Percentiles rank a stretch among this genome's conserved stretches.
phyloP scores from a whole-genome alignment of 2,113 vertebrate species.

The Acanthochromis polyacanthus region DNA sequence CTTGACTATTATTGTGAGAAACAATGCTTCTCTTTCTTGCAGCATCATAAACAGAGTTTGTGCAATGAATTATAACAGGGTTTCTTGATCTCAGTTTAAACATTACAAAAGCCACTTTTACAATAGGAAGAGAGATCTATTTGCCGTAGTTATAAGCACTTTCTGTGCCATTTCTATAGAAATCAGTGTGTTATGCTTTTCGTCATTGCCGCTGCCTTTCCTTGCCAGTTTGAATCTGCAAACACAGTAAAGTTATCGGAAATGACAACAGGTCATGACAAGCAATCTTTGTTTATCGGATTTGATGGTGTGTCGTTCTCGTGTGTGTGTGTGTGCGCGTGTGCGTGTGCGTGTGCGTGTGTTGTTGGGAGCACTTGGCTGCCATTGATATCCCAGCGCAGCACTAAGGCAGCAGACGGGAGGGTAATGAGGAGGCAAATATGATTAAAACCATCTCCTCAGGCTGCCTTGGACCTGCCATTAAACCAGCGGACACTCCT shows the following conservation, averaged over 20 bases:
- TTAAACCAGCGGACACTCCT: slow-evolving; percentile 78
- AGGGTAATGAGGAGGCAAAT: slow-evolving; percentile 85
- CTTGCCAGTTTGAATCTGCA: background rate
- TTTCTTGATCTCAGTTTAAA: background rate
- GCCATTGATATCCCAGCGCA: slow-evolving; percentile 59
- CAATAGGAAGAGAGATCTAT: slow-evolving; percentile 9
- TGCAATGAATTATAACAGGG: no score
- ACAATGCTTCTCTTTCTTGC: background rate
- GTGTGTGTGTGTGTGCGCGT: background rate
- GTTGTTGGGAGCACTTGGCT: slow-evolving; percentile 15
- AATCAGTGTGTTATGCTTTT: background rate
- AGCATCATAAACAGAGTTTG: no score
- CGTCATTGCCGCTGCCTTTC: background rate
- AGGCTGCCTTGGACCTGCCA: slow-evolving; percentile 77
- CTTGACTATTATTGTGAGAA: background rate
- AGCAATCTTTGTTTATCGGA: background rate
- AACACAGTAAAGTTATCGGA: slow-evolving; percentile 6
- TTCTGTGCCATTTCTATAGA: background rate
- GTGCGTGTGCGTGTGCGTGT: no score
- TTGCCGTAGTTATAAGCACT: background rate
- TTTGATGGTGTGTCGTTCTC: slow-evolving; percentile 51
- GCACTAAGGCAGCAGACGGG: slow-evolving; percentile 72
- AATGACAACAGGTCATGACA: slow-evolving; percentile 16
- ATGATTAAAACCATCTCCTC: slow-evolving; percentile 83
- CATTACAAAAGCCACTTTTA: background rate